phyloP scores from a whole-genome alignment of 2,888 invertebrate species.

The Anorthoa munda region DNA sequence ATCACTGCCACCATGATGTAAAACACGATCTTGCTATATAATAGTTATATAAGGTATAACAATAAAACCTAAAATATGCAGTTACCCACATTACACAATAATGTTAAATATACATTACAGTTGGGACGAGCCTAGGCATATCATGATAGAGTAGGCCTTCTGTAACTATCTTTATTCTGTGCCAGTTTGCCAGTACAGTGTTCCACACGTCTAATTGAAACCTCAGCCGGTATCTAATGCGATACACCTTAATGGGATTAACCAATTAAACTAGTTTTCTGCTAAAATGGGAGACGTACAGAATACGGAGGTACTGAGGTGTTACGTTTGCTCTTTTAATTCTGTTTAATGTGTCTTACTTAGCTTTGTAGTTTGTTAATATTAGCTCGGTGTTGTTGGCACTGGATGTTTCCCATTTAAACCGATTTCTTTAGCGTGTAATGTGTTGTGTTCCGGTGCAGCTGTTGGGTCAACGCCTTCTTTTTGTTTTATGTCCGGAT shows the following conservation, averaged over 20 bases:
- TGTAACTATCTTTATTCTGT: constrained; percentile 1
- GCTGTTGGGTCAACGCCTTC: not conserved
- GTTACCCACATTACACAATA: too few relatives aligned
- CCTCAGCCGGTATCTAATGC: constrained; percentile 55
- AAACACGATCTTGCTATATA: too few relatives aligned
- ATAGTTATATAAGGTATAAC: too few relatives aligned
- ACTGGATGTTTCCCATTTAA: not conserved
- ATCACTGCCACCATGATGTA: too few relatives aligned
- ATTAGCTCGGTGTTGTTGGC: constrained; percentile 24
- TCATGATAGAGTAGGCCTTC: not conserved
- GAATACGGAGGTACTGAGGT: constrained; percentile 28
- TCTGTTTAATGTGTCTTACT: constrained; percentile 35
- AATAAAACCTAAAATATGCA: too few relatives aligned
- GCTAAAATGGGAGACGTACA: constrained; percentile 40
- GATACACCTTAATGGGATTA: constrained; percentile 59
- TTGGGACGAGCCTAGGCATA: not conserved
- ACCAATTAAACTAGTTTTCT: constrained; percentile 62
- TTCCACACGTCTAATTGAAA: constrained; percentile 59
- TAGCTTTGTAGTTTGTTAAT: constrained; percentile 4
- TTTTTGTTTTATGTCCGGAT: not conserved
- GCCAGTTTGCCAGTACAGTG: not conserved
- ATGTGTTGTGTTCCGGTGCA: not conserved
- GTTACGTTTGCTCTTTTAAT: constrained; percentile 48
- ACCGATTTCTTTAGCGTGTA: not conserved
- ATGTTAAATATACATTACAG: too few relatives aligned